Evolutionary conservation across 1,140 invertebrate genomes (phyloP).

Genomic region (Belonocnema kinseyi): DNA sequence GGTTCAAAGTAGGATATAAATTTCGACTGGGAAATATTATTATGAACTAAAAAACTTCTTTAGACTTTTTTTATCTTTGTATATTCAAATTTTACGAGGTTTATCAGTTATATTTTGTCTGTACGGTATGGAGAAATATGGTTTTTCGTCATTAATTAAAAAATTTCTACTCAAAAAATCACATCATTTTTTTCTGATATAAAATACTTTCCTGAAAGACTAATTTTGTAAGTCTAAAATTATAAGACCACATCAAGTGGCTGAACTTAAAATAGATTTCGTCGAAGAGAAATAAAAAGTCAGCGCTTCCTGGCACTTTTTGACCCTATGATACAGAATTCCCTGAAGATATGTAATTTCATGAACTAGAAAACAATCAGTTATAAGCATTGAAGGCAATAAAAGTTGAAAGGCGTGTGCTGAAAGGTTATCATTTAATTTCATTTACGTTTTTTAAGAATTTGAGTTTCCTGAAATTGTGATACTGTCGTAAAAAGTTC

Average conservation of each 20-base stretch:
- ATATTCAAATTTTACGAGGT: too few relatives aligned
- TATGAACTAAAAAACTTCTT: too few relatives aligned
- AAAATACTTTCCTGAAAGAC: too few relatives aligned
- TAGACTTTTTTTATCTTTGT: too few relatives aligned
- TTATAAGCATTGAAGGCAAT: background rate
- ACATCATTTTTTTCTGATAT: too few relatives aligned
- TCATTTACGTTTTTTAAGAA: constrained; percentile 23
- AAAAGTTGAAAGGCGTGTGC: constrained; percentile 18
- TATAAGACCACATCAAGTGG: background rate
- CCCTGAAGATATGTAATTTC: background rate
- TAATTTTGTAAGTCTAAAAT: background rate
- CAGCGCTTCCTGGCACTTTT: constrained; percentile 4
- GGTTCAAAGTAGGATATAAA: too few relatives aligned
- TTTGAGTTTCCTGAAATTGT: background rate
- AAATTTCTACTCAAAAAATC: too few relatives aligned
- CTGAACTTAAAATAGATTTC: background rate
- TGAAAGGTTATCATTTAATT: constrained; percentile 26
- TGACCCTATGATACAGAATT: constrained; percentile 11
- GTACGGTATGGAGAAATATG: too few relatives aligned
- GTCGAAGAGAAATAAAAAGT: background rate
- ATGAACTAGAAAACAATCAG: constrained; percentile 1
- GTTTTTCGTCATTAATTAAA: background rate
- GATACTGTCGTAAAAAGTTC: background rate
- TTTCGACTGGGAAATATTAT: too few relatives aligned
- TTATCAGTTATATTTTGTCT: too few relatives aligned